Base-by-base conservation (phyloP, 2,888 invertebrate genomes). In the Limnephilus lunatus region DNA sequence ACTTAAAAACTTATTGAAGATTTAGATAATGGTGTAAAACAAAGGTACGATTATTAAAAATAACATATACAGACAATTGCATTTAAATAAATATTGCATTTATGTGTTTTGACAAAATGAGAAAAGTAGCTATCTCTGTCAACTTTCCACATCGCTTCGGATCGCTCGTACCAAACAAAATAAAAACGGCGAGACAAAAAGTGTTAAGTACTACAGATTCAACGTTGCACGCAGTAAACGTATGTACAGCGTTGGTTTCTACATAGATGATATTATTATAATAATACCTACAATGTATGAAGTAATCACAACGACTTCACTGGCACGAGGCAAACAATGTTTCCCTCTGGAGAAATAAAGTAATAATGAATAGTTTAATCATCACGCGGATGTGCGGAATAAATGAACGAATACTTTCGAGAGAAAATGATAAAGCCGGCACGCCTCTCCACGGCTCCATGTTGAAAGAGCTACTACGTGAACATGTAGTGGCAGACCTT, bases 361-460 rank as follows among this genome's bases (percentile, higher is more conserved):
- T 81, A 80, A 80, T 89, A 89, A 35, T 32, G 88, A 89, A 89
- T 35, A 80, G 14, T 81, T 35, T 80, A 89, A 89, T 89, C 88
- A 89, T 81, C 81, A 39, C 4, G 80, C 88, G 80, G 81, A 89
- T 89, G 81, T 48, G 30, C n/a, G 39, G 44, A 86, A 86, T 86
- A 86, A 86, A 68, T 30, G 30, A 44, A 39, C 14, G 30, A 44
- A 86, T 48, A 48, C 86, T 86, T 35, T 86, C n/a, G 14, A 86
- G 86, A 83, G 83, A 83, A 83, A 83, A 83, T 39, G 35, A 35
- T 35, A 35, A 83, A 19, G 25, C 68, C 19, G 68, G 25, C n/a
- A 68, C 68, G 83, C 31, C 82, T 68, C 68, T n/a, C 25, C 25
- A 68, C 31, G 31, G 25, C 35, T 35, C 25, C 25, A 35, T 25